A percentile compares a stretch with the other conserved stretches of the same genome.
Conservation (phyloP, 2,888 invertebrate species). For the Agrilus cyanescens region DNA sequence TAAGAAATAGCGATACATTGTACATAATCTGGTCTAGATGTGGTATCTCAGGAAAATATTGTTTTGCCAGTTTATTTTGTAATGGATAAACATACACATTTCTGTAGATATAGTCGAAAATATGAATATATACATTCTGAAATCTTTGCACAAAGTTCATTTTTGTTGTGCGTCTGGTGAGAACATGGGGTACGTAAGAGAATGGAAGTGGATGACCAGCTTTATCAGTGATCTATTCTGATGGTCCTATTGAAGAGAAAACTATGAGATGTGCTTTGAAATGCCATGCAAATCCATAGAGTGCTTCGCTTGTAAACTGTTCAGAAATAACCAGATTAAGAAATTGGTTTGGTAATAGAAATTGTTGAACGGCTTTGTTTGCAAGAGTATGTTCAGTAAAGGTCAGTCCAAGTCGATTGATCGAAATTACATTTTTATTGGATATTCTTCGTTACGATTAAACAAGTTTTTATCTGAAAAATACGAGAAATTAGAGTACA, state of each 20-base stretch:
- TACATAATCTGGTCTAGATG: constrained; percentile 15
- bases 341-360: constrained; percentile 24
- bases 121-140: constrained; percentile 35
- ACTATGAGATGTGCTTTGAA: constrained; percentile 24
- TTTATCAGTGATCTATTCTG: constrained; percentile 34
- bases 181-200: constrained; percentile 37
- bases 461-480: no score
- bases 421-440: no score
- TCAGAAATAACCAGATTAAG: constrained; percentile 31
- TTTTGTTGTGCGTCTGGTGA: constrained; percentile 30
- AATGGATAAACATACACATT: constrained; percentile 11
- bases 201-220: constrained; percentile 37
- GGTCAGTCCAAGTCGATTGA: no score
- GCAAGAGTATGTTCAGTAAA: constrained; percentile 15
- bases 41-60: constrained; percentile 17
- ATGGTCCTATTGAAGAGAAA: constrained; percentile 31
- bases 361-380: constrained; percentile 19
- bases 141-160: constrained; percentile 42
- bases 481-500: no score
- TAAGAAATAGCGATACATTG: constrained; percentile 18
- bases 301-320: constrained; percentile 36
- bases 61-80: constrained; percentile 13
- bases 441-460: no score
- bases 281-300: constrained; percentile 26
- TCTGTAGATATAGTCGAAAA: constrained; percentile 18